Evolutionary conservation across 92 coral and sea anemone genomes (phyloP).

Genomic region (Porites lobata): DNA sequence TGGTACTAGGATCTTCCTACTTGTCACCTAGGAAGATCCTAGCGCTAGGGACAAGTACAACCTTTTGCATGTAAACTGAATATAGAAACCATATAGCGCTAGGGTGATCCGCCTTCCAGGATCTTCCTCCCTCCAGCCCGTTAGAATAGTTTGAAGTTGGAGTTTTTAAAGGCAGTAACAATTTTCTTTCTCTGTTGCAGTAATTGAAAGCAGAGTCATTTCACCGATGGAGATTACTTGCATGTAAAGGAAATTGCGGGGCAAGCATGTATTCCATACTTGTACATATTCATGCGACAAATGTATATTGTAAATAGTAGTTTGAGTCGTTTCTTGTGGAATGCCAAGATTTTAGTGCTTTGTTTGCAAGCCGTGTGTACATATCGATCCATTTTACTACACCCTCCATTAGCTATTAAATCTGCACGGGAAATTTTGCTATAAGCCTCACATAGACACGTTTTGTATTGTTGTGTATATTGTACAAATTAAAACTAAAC

Average conservation of each 20-base stretch:
- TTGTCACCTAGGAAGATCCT: no score
- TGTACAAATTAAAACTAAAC: constrained; percentile 10
- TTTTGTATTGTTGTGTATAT: constrained; percentile 11
- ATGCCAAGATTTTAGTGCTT: background rate
- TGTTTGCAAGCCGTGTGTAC: background rate
- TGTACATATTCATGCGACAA: constrained; percentile 12
- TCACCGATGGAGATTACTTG: background rate
- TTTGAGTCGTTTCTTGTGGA: background rate
- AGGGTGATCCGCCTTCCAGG: no score
- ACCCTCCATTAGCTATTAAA: background rate
- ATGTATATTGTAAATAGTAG: constrained; percentile 6
- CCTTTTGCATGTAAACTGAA: no score
- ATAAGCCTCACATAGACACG: no score
- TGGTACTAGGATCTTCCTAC: no score
- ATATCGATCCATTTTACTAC: background rate
- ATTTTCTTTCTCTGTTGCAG: constrained; percentile 9
- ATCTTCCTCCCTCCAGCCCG: no score
- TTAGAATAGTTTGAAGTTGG: no score
- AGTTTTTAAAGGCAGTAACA: no score
- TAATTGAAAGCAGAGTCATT: background rate
- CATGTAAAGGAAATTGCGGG: no score
- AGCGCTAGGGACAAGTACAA: no score
- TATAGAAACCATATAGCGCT: no score
- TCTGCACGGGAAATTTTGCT: background rate
- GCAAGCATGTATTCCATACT: background rate